These are phyloP conservation scores for Helicolenus hilgendorfi DNA, from an alignment of 2,797 vertebrate species.

Conservation along the genomic window DNA sequence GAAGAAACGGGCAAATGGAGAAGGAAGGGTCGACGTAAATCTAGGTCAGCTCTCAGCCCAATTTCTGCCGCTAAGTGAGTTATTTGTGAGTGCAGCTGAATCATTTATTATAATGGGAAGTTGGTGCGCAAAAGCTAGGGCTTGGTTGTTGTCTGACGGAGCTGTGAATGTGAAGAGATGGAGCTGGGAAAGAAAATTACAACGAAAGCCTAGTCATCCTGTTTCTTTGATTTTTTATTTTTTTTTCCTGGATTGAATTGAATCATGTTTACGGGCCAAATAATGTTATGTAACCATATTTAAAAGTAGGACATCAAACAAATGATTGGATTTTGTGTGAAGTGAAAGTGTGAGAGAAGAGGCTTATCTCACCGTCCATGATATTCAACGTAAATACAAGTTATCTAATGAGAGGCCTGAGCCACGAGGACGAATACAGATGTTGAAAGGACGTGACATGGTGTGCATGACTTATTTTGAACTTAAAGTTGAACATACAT, in stretches of 20 bases:
- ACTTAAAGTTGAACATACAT: background rate
- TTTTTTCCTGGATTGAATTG: slow-evolving; percentile 22
- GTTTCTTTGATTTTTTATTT: background rate
- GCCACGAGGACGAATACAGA: background rate
- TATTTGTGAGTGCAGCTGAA: slow-evolving; percentile 72
- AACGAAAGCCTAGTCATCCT: background rate
- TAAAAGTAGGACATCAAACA: slow-evolving; percentile 1
- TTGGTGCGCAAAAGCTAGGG: slow-evolving; percentile 28
- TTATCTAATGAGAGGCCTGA: background rate
- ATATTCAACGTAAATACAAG: background rate
- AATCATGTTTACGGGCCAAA: background rate
- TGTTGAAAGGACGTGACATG: background rate
- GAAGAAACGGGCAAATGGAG: slow-evolving; percentile 14
- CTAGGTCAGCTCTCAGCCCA: slow-evolving; percentile 66
- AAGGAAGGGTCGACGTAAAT: slow-evolving; percentile 49
- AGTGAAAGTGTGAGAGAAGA: background rate
- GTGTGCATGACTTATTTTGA: background rate
- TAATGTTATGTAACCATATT: background rate
- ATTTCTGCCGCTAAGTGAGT: slow-evolving; percentile 66
- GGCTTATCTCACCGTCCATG: background rate
- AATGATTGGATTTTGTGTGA: background rate
- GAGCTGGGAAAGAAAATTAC: background rate
- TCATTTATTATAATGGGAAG: slow-evolving; percentile 75
- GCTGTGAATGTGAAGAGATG: slow-evolving; percentile 24
- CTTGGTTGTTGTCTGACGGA: slow-evolving; percentile 43